Conservation (phyloP, 1,140 invertebrate genomes). For the Mya arenaria region DNA sequence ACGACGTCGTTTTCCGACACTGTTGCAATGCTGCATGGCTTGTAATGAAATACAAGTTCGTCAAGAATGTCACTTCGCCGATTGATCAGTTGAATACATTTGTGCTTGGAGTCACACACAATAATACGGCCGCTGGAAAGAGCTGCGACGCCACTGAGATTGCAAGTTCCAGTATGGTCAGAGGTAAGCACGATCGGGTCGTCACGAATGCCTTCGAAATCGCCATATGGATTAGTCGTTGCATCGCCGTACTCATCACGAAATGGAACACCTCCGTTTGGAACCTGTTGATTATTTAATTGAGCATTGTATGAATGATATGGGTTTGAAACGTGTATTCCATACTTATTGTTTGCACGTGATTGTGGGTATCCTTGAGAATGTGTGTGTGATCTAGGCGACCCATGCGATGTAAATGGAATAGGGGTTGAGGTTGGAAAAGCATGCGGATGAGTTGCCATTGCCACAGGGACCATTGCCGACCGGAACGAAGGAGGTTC, state of each 20-base stretch:
- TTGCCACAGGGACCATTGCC: background rate
- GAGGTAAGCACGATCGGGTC: constrained; percentile 33
- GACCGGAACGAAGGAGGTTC: background rate
- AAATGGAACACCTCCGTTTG: background rate
- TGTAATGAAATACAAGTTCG: constrained; percentile 47
- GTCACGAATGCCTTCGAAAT: constrained; percentile 11
- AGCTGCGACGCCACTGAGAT: constrained; percentile 35
- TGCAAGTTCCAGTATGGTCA: constrained; percentile 24
- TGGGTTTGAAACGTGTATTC: constrained; percentile 32
- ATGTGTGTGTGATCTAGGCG: background rate
- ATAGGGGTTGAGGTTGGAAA: background rate
- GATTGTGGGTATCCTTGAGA: background rate
- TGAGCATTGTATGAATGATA: constrained; percentile 42
- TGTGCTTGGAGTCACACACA: constrained; percentile 50
- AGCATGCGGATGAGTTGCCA: background rate
- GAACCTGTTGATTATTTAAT: background rate
- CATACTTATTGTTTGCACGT: constrained; percentile 27
- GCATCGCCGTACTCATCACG: background rate
- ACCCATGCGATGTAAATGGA: background rate
- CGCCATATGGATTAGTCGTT: background rate
- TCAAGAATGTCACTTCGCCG: constrained; percentile 38
- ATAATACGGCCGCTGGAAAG: constrained; percentile 31
- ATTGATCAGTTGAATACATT: constrained; percentile 40
- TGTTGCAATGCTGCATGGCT: constrained; percentile 35
- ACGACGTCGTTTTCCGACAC: constrained; percentile 38